A percentile compares a stretch with the other conserved stretches of the same genome.
phyloP scores from a whole-genome alignment of 2,797 vertebrate species.

The Odontamblyopus rebecca region DNA sequence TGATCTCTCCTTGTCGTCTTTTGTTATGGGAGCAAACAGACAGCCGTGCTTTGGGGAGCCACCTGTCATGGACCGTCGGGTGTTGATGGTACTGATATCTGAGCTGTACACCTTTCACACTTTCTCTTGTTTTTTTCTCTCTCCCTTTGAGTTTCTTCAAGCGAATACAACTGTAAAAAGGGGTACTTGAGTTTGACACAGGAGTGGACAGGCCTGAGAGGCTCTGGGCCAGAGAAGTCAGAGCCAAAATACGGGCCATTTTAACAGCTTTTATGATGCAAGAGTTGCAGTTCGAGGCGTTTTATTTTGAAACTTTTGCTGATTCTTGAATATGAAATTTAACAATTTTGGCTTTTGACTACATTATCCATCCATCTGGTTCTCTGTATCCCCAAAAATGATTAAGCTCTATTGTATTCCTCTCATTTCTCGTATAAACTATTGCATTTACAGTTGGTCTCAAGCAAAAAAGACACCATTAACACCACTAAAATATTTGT shows the following conservation, averaged over 20 bases:
- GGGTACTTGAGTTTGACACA: constrained; percentile 19
- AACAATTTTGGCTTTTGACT: not conserved
- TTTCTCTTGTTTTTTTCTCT: not conserved
- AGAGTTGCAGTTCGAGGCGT: constrained; percentile 19
- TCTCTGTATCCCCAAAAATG: constrained; percentile 12
- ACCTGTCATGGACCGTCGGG: constrained; percentile 57
- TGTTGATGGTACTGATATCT: constrained; percentile 61
- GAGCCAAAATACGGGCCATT: constrained; percentile 5
- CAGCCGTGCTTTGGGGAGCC: constrained; percentile 29
- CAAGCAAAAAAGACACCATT: too few relatives aligned
- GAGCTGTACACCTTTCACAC: constrained; percentile 25
- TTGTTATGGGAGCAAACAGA: constrained; percentile 60
- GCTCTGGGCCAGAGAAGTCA: constrained; percentile 7
- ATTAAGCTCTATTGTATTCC: too few relatives aligned
- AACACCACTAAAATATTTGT: too few relatives aligned
- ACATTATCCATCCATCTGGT: constrained; percentile 24
- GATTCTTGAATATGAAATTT: constrained; percentile 22
- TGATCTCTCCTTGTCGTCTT: constrained; percentile 53
- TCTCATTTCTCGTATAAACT: too few relatives aligned
- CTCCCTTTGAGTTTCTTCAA: constrained; percentile 11
- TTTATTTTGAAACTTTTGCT: constrained; percentile 25
- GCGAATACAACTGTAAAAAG: constrained; percentile 20
- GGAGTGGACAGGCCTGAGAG: constrained; percentile 23
- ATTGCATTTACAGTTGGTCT: too few relatives aligned
- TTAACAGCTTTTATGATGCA: constrained; percentile 10